Percentiles rank a stretch among this genome's conserved stretches.
phyloP scores from a whole-genome alignment of 2,888 invertebrate genomes.

The Drosophila stalkeri region DNA sequence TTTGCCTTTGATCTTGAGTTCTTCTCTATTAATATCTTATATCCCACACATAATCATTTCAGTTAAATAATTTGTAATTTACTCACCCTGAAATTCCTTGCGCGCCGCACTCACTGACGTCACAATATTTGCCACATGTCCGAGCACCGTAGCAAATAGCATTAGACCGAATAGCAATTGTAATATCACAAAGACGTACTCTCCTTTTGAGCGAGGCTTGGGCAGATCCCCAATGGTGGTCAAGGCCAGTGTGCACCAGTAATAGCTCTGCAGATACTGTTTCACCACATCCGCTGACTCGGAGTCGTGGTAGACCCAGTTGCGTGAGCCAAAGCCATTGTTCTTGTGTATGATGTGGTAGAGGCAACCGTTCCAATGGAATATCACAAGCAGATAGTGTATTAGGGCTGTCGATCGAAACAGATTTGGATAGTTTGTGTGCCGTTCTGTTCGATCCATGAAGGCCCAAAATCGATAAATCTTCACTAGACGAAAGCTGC shows the following conservation, averaged over 20 bases:
- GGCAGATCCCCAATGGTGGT: slow-evolving; percentile 98
- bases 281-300: slow-evolving; percentile 95
- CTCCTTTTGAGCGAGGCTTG: slow-evolving; percentile 95
- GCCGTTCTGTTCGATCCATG: slow-evolving; percentile 98
- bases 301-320: slow-evolving; percentile 95
- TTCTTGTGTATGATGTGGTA: slow-evolving; percentile 98
- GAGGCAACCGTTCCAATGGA: slow-evolving; percentile 99
- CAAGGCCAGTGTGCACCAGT: slow-evolving; percentile 98
- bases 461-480: slow-evolving; percentile 99
- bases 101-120: slow-evolving; percentile 98
- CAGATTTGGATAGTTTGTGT: slow-evolving; percentile 99
- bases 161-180: slow-evolving; percentile 97
- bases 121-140: slow-evolving; percentile 99
- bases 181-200: slow-evolving; percentile 97
- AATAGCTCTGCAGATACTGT: slow-evolving; percentile 98
- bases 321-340: slow-evolving; percentile 96
- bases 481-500: slow-evolving; percentile 98
- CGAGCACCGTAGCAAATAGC: slow-evolving; percentile 97
- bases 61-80: not conserved
- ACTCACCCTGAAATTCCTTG: slow-evolving; percentile 98
- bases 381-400: slow-evolving; percentile 98
- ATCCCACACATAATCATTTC: not conserved
- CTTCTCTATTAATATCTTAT: not conserved
- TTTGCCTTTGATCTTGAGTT: not conserved
- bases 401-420: slow-evolving; percentile 96